Conservation (phyloP, 2,113 vertebrate genomes). For the Hippolais icterina region DNA sequence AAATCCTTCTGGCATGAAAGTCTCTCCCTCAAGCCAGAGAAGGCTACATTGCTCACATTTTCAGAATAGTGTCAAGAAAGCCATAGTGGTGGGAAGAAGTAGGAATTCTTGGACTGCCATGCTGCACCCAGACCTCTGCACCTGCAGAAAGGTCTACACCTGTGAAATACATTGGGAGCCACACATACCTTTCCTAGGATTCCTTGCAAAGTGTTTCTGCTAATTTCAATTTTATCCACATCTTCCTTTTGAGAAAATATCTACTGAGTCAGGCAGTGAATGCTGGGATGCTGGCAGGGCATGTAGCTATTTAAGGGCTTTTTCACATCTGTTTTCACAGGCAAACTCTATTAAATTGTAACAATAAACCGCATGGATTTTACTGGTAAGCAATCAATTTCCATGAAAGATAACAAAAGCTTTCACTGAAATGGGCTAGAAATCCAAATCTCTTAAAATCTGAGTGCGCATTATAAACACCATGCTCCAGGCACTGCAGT, state of each 20-base stretch:
- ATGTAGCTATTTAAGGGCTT: background rate
- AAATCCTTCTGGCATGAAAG: background rate
- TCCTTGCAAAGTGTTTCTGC: background rate
- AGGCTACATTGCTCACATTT: background rate
- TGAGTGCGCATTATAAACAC: background rate
- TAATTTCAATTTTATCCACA: background rate
- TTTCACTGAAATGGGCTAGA: background rate
- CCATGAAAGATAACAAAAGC: background rate
- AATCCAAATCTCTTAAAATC: background rate
- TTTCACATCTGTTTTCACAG: conserved; percentile 14
- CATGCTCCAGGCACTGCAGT: background rate
- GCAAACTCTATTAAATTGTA: background rate
- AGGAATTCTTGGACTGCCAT: background rate
- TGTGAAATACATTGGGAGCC: background rate
- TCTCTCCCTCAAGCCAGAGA: background rate
- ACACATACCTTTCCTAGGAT: background rate
- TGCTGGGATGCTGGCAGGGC: background rate
- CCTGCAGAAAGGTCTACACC: background rate
- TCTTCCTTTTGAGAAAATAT: background rate
- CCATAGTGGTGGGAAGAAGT: background rate
- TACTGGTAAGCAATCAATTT: background rate
- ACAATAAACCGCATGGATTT: background rate
- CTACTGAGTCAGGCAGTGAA: background rate
- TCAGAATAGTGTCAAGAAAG: background rate
- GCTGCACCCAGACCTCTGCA: background rate